A percentile compares a stretch with the other conserved stretches of the same genome.
These are phyloP conservation scores for Hylaeus volcanicus DNA, from an alignment of 1,140 invertebrate genomes.

Conservation along the genomic window DNA sequence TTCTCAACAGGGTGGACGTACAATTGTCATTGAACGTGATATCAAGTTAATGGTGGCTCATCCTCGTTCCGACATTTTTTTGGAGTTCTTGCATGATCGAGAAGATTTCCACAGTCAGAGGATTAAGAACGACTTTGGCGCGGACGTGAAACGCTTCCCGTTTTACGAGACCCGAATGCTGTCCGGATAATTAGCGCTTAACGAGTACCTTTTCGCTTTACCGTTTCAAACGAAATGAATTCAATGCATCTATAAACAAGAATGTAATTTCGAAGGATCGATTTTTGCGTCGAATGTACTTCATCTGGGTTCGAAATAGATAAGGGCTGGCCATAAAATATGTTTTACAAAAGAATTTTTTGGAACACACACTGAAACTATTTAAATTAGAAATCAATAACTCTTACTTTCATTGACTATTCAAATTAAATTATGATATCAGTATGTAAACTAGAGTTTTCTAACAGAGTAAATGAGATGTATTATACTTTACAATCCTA, in stretches of 20 bases:
- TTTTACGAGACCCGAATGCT: not conserved
- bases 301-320: no score
- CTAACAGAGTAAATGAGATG: no score
- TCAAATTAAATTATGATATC: no score
- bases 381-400: no score
- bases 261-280: not conserved
- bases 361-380: no score
- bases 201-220: not conserved
- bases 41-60: not conserved
- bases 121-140: no score
- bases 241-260: not conserved
- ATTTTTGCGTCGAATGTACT: no score
- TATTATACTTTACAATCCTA: no score
- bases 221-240: not conserved
- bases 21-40: slow-evolving; percentile 15
- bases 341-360: no score
- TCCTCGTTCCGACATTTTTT: not conserved
- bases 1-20: not conserved
- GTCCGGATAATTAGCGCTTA: not conserved
- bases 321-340: no score
- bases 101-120: not conserved
- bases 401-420: no score
- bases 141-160: not conserved
- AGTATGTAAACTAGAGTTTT: no score
- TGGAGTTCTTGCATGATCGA: not conserved